These are phyloP conservation scores for Andricus grossulariae DNA, from an alignment of 1,140 invertebrate genomes.

Conservation along the genomic window DNA sequence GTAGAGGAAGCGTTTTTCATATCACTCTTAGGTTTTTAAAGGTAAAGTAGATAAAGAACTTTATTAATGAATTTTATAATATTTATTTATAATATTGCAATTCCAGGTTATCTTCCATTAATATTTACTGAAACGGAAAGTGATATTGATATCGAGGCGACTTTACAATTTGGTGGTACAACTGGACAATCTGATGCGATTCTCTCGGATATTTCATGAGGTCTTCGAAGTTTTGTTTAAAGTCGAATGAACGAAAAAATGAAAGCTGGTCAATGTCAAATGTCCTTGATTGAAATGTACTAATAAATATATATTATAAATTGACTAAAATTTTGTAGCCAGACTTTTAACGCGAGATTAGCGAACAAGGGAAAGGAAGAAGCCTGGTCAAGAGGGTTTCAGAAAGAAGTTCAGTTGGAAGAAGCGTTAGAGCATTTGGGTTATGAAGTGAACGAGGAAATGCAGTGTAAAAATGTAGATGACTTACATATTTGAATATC, in stretches of 20 bases:
- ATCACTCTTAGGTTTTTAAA: no score
- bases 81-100: no score
- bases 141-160: no score
- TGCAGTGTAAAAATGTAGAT: conserved; percentile 44
- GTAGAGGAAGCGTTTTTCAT: no score
- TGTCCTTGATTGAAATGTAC: not conserved
- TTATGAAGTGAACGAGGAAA: conserved; percentile 1
- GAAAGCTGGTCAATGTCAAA: conserved; percentile 83
- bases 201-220: conserved; percentile 88
- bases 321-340: conserved; percentile 76
- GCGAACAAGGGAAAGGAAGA: conserved; percentile 91
- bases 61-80: no score
- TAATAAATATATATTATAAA: no score
- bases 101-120: no score
- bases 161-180: conserved; percentile 82
- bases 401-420: conserved; percentile 96
- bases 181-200: conserved; percentile 89
- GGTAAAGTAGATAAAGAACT: no score
- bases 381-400: conserved; percentile 93
- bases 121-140: no score
- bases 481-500: conserved; percentile 81
- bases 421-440: conserved; percentile 80
- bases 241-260: conserved; percentile 82
- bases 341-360: conserved; percentile 91
- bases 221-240: conserved; percentile 78